Evolutionary conservation across 92 coral and sea anemone species (phyloP), one percentile per base, ranked within the genome.

Genomic region (Desmophyllum pertusum): DNA sequence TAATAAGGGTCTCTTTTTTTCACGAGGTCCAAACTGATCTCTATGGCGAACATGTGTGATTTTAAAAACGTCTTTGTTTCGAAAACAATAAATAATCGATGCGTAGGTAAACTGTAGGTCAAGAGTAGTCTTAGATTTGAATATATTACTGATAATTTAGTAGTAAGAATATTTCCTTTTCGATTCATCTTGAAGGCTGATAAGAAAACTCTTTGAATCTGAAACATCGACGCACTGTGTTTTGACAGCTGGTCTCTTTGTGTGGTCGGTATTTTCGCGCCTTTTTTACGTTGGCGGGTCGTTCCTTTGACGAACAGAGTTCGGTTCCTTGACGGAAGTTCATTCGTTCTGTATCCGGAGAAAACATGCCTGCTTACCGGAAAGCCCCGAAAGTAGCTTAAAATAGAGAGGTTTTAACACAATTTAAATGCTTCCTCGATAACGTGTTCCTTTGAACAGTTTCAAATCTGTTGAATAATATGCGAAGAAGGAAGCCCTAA

Each of bases 41-140:
- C 84, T 57, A 38, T 50, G 84, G 59, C 19, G 50, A 80, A 80
- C 84, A 80, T 68, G 84, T 80, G 84, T 69, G 67, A 1, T 36
- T 42, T 35, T 38, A 18, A 25, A 50, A 23, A 51, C 37, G 13
- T 15, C 62, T 67, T 80, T 80, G 84, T 80, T 68, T 68, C 67
- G 25, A 68, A 67, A 6, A 46, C 66, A 67, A 65, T 43, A 63
- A 65, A 45, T 67, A 2, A 35, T 67, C 42, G 42, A 37, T 35
- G 2, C 15, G 72, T 36, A 23, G 15, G 30, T 37, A 14, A 40
- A 62, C 42, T 13, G 19, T 9, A 27, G 39, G 71, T 62, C 53
- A 78, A 29, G 50, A 41, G 15, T 37, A 36, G 40, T 29, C 11
- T 21, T 39, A 45, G 42, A 10, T 77, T 7, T 53, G 81, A 38